Conservation (phyloP, 2,888 invertebrate species). For the Mellilla xanthometata region DNA sequence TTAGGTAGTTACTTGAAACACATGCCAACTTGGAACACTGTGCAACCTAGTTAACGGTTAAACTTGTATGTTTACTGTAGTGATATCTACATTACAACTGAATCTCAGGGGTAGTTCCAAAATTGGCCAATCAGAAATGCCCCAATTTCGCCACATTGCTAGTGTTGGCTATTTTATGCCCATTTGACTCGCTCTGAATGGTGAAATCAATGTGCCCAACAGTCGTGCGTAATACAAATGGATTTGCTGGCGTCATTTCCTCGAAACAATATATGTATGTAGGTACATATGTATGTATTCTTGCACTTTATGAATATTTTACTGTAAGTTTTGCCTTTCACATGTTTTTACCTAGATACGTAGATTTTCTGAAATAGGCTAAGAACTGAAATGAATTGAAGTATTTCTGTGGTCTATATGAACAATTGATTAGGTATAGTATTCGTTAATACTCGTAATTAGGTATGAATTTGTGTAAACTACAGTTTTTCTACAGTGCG, state of each 20-base stretch:
- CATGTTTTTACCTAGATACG: too few species aligned
- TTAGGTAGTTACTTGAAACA: neutral
- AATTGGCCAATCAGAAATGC: slow-evolving; percentile 1
- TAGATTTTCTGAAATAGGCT: too few species aligned
- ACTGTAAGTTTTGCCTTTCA: too few species aligned
- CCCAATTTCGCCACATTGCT: neutral
- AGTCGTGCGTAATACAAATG: neutral
- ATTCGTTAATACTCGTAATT: too few species aligned
- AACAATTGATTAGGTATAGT: too few species aligned
- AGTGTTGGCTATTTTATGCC: slow-evolving; percentile 7
- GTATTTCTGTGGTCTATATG: too few species aligned
- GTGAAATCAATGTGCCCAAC: neutral
- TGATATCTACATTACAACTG: neutral
- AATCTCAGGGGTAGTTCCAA: neutral
- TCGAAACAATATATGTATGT: too few species aligned
- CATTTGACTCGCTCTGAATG: slow-evolving; percentile 10
- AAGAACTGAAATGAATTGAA: too few species aligned
- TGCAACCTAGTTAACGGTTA: neutral
- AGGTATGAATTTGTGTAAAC: too few species aligned
- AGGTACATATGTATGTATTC: too few species aligned
- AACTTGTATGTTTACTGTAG: neutral
- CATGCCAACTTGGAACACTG: neutral
- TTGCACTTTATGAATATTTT: too few species aligned
- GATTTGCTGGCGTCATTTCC: neutral
- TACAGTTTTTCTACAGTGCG: too few species aligned